These are phyloP conservation scores for Chironomus riparius DNA, from an alignment of 2,888 invertebrate genomes.

Conservation along the genomic window DNA sequence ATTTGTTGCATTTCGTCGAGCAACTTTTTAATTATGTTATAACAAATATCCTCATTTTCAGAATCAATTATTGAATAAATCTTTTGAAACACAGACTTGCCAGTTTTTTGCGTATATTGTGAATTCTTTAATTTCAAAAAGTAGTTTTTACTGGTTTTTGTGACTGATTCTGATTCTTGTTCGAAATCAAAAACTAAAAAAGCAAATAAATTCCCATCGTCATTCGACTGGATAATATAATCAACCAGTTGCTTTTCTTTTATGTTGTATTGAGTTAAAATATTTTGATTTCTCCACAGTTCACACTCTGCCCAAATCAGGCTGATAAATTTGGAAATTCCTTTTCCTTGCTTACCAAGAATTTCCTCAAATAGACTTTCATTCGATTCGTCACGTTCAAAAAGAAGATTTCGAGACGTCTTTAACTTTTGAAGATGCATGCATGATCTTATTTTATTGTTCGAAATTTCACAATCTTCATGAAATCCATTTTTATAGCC, in stretches of 20 bases:
- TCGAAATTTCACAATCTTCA: neutral
- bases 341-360: slow-evolving; percentile 4
- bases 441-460: neutral
- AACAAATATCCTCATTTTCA: neutral
- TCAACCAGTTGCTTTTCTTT: slow-evolving; percentile 15
- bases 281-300: slow-evolving; percentile 7
- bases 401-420: slow-evolving; percentile 14
- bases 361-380: slow-evolving; percentile 25
- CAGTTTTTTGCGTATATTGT: slow-evolving; percentile 3
- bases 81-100: slow-evolving; percentile 16
- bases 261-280: neutral
- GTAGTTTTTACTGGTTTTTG: slow-evolving; percentile 9
- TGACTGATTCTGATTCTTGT: neutral
- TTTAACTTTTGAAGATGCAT: neutral
- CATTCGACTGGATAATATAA: slow-evolving; percentile 21
- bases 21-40: slow-evolving; percentile 1
- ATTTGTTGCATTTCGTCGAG: slow-evolving; percentile 7
- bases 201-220: slow-evolving; percentile 21
- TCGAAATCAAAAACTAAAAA: slow-evolving; percentile 17
- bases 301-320: slow-evolving; percentile 25
- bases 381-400: neutral
- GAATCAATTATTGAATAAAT: slow-evolving; percentile 17
- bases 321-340: slow-evolving; percentile 11
- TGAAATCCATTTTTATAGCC: slow-evolving; percentile 6
- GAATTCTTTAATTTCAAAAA: slow-evolving; percentile 18